These are phyloP conservation scores for Ascaphus truei DNA, from an alignment of 2,113 vertebrate species.

Conservation along the genomic window DNA sequence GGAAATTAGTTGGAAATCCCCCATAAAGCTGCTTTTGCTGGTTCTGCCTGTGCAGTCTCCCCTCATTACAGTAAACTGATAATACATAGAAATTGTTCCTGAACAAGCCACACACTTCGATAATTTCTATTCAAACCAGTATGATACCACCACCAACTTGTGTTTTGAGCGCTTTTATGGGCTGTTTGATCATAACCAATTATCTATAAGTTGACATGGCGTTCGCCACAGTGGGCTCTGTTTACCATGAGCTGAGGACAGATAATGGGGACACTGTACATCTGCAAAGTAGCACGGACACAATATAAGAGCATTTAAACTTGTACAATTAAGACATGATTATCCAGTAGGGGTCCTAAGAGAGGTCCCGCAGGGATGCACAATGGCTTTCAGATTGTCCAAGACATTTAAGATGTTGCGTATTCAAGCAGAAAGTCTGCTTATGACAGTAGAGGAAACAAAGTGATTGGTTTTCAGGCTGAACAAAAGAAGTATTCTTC, in stretches of 20 bases:
- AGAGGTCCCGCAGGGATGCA: not conserved
- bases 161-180: not conserved
- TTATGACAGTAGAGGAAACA: conserved; percentile 18
- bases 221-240: not conserved
- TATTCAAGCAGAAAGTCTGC: conserved; percentile 25
- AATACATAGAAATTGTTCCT: conserved; percentile 1
- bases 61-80: conserved; percentile 1
- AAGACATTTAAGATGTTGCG: conserved; percentile 2
- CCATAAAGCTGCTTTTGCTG: too few relatives aligned
- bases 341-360: conserved; percentile 17
- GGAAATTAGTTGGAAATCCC: not conserved
- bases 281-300: not conserved
- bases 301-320: conserved; percentile 20
- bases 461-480: not conserved
- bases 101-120: conserved; percentile 2
- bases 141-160: conserved; percentile 8
- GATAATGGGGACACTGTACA: conserved; percentile 11
- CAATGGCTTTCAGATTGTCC: conserved; percentile 19
- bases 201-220: not conserved
- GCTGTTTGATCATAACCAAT: conserved; percentile 12
- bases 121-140: not conserved
- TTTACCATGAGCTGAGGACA: not conserved
- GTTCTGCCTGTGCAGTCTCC: not conserved
- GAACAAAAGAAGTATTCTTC: conserved; percentile 24
- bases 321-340: conserved; percentile 29